These are phyloP conservation scores for Griposia aprilina DNA, from an alignment of 2,888 invertebrate genomes.

Conservation along the genomic window DNA sequence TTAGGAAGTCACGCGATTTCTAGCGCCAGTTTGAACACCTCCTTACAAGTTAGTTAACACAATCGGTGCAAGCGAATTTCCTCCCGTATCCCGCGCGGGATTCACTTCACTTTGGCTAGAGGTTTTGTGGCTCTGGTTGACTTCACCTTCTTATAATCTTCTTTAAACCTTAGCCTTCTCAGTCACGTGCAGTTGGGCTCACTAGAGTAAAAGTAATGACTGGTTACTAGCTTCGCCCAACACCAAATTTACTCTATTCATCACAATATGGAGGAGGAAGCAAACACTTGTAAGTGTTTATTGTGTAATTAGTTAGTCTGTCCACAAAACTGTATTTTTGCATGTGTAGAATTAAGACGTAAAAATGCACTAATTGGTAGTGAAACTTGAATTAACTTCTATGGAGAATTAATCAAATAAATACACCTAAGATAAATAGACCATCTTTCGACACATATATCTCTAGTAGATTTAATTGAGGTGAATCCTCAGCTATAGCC, in stretches of 20 bases:
- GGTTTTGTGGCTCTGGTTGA: not conserved
- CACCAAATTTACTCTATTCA: conserved; percentile 13
- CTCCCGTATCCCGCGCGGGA: not conserved
- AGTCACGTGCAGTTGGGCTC: not conserved
- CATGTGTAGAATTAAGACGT: not conserved
- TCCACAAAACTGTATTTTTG: too few relatives aligned
- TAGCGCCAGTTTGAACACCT: not conserved
- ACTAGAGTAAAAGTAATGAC: not conserved
- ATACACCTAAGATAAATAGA: too few relatives aligned
- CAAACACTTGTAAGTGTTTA: not conserved
- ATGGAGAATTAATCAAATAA: not conserved
- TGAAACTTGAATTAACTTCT: not conserved
- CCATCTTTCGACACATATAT: too few relatives aligned
- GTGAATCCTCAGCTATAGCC: too few relatives aligned
- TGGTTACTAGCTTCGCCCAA: conserved; percentile 11
- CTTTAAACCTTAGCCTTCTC: not conserved
- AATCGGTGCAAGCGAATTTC: not conserved
- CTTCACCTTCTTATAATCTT: not conserved
- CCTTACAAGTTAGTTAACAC: not conserved
- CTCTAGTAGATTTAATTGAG: too few relatives aligned
- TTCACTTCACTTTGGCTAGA: not conserved
- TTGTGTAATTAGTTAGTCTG: not conserved
- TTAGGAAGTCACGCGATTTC: not conserved
- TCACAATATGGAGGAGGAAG: not conserved
- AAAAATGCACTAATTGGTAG: too few relatives aligned